Evolutionary conservation across 2,888 invertebrate species (phyloP), one percentile per base, ranked within the genome.

Genomic region (Himalopsyche japonica): DNA sequence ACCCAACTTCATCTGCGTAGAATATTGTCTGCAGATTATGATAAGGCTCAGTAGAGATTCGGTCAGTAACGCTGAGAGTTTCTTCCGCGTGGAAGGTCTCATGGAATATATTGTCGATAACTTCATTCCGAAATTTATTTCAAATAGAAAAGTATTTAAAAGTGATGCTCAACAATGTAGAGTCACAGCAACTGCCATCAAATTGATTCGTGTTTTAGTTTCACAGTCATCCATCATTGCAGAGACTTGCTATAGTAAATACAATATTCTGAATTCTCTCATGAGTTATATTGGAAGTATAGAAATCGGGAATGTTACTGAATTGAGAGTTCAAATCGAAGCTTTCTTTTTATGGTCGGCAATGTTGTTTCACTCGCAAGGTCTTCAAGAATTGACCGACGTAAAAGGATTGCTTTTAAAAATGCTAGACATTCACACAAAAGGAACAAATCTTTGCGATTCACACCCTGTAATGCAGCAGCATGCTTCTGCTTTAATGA

Each of bases 21-120:
- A 95, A 20, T 95, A 95, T 87, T 94, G 95, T 80, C 89, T 98
- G 79, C 96, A 97, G 90, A 94, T 98, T 87, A 91, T 98, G 78
- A 95, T 94, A 80, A 94, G 97, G 87, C 90, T 98, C 57, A 94
- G 95, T 0, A 94, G 97, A 88, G 96, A 97, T 89, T 97, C 97
- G 10, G 90, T 93, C 64, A 93, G 95, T 87, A 92, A 94, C 81
- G 94, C 96, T 0, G 90, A 92, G 57, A 93, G 92, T 89, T 93
- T 98, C 82, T 91, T 94, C 18, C 91, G 93, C 77, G 93, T 93
- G 87, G 94, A 94, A 0, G 92, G 94, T 87, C 92, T 98, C 20
- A 90, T 98, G 87, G 90, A 93, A 1, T 90, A 91, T 20, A 91
- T 96, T 24, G 89, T 94, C 20, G 89, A 89, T 18, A 89, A 94